Evolutionary conservation across 2,797 vertebrate genomes (phyloP).

Genomic region (Diglossa cyanea): DNA sequence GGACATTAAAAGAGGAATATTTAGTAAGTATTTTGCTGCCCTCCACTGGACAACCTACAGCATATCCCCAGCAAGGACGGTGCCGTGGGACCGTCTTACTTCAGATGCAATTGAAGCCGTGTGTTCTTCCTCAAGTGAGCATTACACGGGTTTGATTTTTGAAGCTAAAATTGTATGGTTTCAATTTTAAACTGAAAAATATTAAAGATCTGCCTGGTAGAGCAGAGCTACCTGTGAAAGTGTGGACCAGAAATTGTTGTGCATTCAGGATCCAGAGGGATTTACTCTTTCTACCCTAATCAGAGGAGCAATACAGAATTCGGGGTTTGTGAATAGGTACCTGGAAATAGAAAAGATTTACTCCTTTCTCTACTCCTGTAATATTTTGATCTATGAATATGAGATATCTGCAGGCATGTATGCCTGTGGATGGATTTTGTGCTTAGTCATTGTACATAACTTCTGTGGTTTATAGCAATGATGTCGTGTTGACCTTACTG

Average conservation of each 20-base stretch:
- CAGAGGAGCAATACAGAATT: not conserved
- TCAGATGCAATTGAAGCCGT: not conserved
- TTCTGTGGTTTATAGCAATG: not conserved
- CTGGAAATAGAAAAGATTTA: not conserved
- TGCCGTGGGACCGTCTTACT: not conserved
- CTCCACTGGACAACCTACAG: constrained; percentile 42
- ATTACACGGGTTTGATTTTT: not conserved
- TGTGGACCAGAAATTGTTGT: not conserved
- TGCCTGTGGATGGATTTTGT: not conserved
- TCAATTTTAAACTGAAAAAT: not conserved
- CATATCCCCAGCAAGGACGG: not conserved
- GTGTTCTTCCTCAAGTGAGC: not conserved
- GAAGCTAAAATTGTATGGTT: not conserved
- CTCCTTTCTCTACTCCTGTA: not conserved
- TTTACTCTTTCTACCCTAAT: not conserved
- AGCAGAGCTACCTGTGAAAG: not conserved
- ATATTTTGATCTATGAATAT: not conserved
- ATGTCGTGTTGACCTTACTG: not conserved
- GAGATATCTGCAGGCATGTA: not conserved
- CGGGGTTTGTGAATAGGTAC: not conserved
- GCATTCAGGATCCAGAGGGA: not conserved
- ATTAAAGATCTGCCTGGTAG: not conserved
- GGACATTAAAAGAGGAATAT: not conserved
- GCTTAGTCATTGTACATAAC: not conserved
- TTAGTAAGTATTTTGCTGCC: constrained; percentile 62